phyloP scores from a whole-genome alignment of 2,113 vertebrate genomes.

The Sisor rabdophorus region DNA sequence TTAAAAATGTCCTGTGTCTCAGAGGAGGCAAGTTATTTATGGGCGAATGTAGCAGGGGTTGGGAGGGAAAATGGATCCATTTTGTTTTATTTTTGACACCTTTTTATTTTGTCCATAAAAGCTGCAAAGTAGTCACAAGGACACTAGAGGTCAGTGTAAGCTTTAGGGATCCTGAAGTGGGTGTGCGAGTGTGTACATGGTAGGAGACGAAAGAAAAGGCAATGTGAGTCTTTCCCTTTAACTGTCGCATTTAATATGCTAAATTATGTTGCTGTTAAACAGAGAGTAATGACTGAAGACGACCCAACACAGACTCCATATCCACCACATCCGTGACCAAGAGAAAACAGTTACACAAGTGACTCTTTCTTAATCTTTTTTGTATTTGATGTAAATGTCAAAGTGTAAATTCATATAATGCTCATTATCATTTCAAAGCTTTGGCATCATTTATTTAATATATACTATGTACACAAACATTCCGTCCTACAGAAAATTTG shows the following conservation, averaged over 20 bases:
- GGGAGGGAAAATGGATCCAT: too few relatives aligned
- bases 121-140: not conserved
- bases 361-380: not conserved
- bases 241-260: not conserved
- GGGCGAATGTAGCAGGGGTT: too few relatives aligned
- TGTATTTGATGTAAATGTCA: too few relatives aligned
- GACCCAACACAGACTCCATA: too few relatives aligned
- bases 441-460: slow-evolving; percentile 40
- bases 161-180: not conserved
- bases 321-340: not conserved
- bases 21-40: not conserved
- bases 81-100: not conserved
- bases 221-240: not conserved
- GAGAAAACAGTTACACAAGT: not conserved
- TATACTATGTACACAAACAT: slow-evolving; percentile 35
- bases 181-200: not conserved
- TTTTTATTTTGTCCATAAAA: not conserved
- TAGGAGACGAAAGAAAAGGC: not conserved
- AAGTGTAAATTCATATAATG: not conserved
- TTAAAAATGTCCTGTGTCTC: not conserved
- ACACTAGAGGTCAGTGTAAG: slow-evolving; percentile 18
- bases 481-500: slow-evolving; percentile 7
- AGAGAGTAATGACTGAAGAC: not conserved
- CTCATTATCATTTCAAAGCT: not conserved
- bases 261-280: not conserved